A percentile compares a stretch with the other conserved stretches of the same genome.
phyloP scores from a whole-genome alignment of 2,113 vertebrate species.

The Perccottus glenii region DNA sequence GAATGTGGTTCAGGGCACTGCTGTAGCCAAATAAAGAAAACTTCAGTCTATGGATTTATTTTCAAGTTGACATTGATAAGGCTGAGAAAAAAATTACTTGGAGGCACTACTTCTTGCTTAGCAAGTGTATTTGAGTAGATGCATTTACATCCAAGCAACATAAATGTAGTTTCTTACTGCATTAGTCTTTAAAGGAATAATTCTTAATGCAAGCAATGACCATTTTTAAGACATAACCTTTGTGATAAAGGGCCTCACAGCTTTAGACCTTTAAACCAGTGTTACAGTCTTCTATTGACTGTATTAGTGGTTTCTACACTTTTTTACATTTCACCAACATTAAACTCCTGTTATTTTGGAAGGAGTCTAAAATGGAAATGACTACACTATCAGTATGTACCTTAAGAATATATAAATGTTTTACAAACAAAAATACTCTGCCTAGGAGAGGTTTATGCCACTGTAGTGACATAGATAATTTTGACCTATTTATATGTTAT shows the following conservation, averaged over 20 bases:
- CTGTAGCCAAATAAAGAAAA: constrained; percentile 51
- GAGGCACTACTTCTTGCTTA: constrained; percentile 7
- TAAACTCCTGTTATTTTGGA: constrained; percentile 12
- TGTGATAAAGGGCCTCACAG: constrained; percentile 11
- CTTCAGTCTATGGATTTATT: constrained; percentile 5
- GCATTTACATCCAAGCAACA: constrained; percentile 2
- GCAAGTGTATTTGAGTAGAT: constrained; percentile 6
- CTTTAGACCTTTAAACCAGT: constrained; percentile 5
- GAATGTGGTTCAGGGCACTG: constrained; percentile 32
- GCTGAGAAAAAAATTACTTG: neutral
- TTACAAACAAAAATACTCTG: constrained; percentile 12
- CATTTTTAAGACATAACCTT: constrained; percentile 19
- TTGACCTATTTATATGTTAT: neutral
- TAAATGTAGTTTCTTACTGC: constrained; percentile 23
- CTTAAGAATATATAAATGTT: constrained; percentile 8
- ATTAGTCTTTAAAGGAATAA: constrained; percentile 16
- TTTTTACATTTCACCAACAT: neutral
- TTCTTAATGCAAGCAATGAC: neutral
- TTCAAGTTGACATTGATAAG: constrained; percentile 3
- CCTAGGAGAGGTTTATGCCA: neutral
- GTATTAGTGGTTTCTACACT: neutral
- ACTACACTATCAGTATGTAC: neutral
- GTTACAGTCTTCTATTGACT: constrained; percentile 7
- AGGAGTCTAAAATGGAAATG: constrained; percentile 3
- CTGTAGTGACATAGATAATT: neutral